A percentile compares a stretch with the other conserved stretches of the same genome.
These are phyloP conservation scores for Pleuronectes platessa DNA, from an alignment of 2,113 vertebrate genomes.

Conservation along the genomic window DNA sequence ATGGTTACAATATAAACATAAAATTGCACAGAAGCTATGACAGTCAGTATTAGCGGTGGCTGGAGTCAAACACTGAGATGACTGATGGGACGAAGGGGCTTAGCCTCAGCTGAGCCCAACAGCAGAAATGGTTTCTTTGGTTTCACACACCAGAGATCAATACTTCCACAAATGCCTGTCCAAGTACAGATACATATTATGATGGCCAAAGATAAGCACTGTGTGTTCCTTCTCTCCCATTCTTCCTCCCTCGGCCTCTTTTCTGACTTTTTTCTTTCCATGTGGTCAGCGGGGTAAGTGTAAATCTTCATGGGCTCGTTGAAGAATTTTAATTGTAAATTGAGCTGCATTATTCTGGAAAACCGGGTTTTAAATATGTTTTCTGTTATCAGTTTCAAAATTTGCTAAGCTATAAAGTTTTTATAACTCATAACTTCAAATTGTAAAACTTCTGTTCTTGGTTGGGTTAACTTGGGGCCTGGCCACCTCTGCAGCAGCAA, in stretches of 20 bases:
- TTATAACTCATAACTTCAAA: slow-evolving; percentile 49
- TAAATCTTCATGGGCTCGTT: slow-evolving; percentile 14
- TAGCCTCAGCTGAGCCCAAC: slow-evolving; percentile 61
- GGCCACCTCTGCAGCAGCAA: background rate
- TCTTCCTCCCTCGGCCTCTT: slow-evolving; percentile 20
- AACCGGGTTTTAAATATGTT: slow-evolving; percentile 34
- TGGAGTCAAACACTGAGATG: slow-evolving; percentile 53
- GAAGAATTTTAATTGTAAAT: slow-evolving; percentile 28
- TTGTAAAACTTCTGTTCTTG: slow-evolving; percentile 44
- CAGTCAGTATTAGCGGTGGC: slow-evolving; percentile 64
- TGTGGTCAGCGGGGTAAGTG: slow-evolving; percentile 39
- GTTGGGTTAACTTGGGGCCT: slow-evolving; percentile 14
- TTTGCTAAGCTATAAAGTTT: slow-evolving; percentile 40
- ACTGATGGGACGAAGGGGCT: slow-evolving; percentile 62
- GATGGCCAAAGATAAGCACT: slow-evolving; percentile 66
- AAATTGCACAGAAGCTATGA: slow-evolving; percentile 60
- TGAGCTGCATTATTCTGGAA: slow-evolving; percentile 35
- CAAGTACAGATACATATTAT: slow-evolving; percentile 71
- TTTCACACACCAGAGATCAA: slow-evolving; percentile 76
- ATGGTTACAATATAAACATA: slow-evolving; percentile 63
- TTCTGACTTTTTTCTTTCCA: slow-evolving; percentile 27
- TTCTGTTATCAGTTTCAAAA: slow-evolving; percentile 56
- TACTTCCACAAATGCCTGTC: slow-evolving; percentile 65
- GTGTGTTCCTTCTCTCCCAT: slow-evolving; percentile 34
- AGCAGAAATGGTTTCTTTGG: slow-evolving; percentile 71